These are phyloP conservation scores for Elysia chlorotica DNA, from an alignment of 1,140 invertebrate species.

Conservation along the genomic window DNA sequence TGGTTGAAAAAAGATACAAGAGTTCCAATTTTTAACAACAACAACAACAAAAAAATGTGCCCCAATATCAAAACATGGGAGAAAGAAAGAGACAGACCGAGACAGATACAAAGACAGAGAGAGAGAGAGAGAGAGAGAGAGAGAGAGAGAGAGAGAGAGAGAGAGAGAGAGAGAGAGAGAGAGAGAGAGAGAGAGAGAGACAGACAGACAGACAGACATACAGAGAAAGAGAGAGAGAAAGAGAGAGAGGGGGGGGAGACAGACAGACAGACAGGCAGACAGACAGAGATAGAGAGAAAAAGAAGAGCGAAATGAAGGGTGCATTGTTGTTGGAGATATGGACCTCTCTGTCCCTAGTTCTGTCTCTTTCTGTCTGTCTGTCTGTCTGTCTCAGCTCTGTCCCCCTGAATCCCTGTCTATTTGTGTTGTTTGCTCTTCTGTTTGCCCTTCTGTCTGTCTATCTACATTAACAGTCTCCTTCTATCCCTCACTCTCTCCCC, in stretches of 20 bases:
- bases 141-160: background rate
- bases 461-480: background rate
- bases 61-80: too few relatives aligned
- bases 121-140: conserved; percentile 11
- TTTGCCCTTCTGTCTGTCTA: background rate
- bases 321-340: background rate
- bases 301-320: background rate
- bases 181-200: background rate
- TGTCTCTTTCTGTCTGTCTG: background rate
- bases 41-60: too few relatives aligned
- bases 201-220: background rate
- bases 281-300: conserved; percentile 2
- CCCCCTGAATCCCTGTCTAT: background rate
- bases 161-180: background rate
- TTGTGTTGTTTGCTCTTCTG: background rate
- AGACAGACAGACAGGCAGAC: background rate
- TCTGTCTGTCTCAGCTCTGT: background rate
- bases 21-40: too few relatives aligned
- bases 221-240: background rate
- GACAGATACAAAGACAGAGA: conserved; percentile 6
- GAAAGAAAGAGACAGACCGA: conserved; percentile 16
- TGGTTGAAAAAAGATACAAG: too few relatives aligned
- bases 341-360: too few relatives aligned
- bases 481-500: background rate
- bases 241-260: background rate